Evolutionary conservation across 2,113 vertebrate species (phyloP), one percentile per base, ranked within the genome.

Genomic region (Vombatus ursinus): DNA sequence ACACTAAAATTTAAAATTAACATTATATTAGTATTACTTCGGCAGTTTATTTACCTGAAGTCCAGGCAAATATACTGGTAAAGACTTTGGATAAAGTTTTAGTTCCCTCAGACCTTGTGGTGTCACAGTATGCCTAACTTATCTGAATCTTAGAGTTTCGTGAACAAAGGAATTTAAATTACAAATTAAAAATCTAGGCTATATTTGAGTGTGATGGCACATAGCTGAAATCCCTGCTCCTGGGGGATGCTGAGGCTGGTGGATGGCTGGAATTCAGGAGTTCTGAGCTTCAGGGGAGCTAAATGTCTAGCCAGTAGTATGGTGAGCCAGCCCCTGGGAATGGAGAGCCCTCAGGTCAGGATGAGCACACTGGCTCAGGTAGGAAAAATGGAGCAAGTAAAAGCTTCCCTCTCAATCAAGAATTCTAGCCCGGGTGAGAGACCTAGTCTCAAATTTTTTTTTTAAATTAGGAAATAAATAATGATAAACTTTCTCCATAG

Each of bases 31-130:
- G 22, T 19, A 84, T 68, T 68, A 91, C 23, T 28, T 3, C 24
- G 25, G 24, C 48, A 95, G 37, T 68, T 52, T 52, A 84, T 94
- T 47, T 28, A 52, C 37, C 31, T 94, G 48, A 96, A 16, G 90
- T 37, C 51, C 57, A 54, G 8, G 31, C 16, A 53, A 92, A 49
- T 0, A 47, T 84, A 44, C 47, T 47, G 52, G 16, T 95, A 23
- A 89, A 91, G 44, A 93, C 28, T 16, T 84, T 52, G 50, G 84
- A 22, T 37, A 51, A 95, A 24, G 48, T 51, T 31, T 94, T 90
- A 19, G 50, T 54, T 91, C 51, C 0, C 0, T 12, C 77, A 93
- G 49, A 94, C 51, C 49, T 91, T 90, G 26, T 8, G 90, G 90
- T 95, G 52, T 61, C 50, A 91, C 91, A 91, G 23, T 0, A 90